Percentiles rank a stretch among this genome's conserved stretches.
phyloP scores from a whole-genome alignment of 2,888 invertebrate genomes.

The Pantelozetes paolii region DNA sequence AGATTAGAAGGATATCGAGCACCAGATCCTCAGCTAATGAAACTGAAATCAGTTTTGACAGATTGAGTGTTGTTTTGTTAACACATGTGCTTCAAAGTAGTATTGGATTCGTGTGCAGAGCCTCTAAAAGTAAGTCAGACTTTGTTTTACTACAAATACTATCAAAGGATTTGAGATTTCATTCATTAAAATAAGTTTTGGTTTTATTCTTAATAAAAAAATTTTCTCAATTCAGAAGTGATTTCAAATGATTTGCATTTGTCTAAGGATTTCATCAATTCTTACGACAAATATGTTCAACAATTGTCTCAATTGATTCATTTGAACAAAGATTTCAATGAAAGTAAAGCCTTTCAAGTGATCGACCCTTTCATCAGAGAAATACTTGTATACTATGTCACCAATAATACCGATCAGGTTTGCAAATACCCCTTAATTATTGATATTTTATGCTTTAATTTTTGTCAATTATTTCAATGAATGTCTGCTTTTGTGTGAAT shows the following conservation, averaged over 20 bases:
- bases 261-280: background rate
- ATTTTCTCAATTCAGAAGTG: background rate
- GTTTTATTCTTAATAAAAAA: background rate
- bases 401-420: constrained; percentile 28
- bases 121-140: constrained; percentile 23
- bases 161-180: too few relatives aligned
- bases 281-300: background rate
- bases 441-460: too few relatives aligned
- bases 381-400: constrained; percentile 13
- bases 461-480: too few relatives aligned
- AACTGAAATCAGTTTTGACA: constrained; percentile 28
- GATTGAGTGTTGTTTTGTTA: constrained; percentile 32
- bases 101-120: constrained; percentile 31
- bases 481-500: too few relatives aligned
- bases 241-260: background rate
- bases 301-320: background rate
- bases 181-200: too few relatives aligned
- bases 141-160: too few relatives aligned
- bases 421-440: background rate
- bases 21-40: background rate
- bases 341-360: background rate
- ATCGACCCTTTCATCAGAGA: constrained; percentile 16
- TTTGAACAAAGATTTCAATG: constrained; percentile 13
- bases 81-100: constrained; percentile 33
- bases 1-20: constrained; percentile 2